Evolutionary conservation across 2,888 invertebrate genomes (phyloP).

Genomic region (Lasioglossum vierecki): DNA sequence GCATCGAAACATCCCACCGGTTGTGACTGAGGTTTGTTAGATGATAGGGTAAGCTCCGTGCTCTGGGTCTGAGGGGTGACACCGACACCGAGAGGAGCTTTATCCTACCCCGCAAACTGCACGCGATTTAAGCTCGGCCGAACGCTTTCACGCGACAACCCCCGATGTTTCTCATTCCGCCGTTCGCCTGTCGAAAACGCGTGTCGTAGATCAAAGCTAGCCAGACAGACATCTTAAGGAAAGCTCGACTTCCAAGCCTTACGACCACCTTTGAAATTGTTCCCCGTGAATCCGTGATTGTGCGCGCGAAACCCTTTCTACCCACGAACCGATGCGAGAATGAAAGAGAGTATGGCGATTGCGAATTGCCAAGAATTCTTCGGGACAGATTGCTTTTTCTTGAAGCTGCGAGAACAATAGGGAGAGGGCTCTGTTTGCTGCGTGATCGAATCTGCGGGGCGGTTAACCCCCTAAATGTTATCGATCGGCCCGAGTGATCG

Average conservation of each 20-base stretch:
- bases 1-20: conserved; percentile 50
- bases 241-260: conserved; percentile 3
- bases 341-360: conserved; percentile 4
- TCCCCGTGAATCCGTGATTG: conserved; percentile 38
- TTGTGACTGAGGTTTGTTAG: conserved; percentile 62
- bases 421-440: neutral
- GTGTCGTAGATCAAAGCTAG: conserved; percentile 62
- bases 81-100: conserved; percentile 36
- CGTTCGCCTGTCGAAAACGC: conserved; percentile 48
- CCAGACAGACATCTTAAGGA: conserved; percentile 31
- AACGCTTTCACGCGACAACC: conserved; percentile 47
- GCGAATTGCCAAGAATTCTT: conserved; percentile 15
- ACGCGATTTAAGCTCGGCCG: conserved; percentile 54
- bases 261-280: conserved; percentile 20
- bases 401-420: neutral
- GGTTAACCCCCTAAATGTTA: conserved; percentile 7
- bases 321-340: neutral
- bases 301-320: conserved; percentile 14
- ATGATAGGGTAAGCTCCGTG: conserved; percentile 39
- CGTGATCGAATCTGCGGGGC: neutral
- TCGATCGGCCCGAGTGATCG: neutral
- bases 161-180: conserved; percentile 21
- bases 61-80: conserved; percentile 58
- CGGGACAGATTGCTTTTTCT: conserved; percentile 3
- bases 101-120: conserved; percentile 51